phyloP scores from a whole-genome alignment of 35 echinoderm and acorn worm species.

The Apostichopus parvimensis region DNA sequence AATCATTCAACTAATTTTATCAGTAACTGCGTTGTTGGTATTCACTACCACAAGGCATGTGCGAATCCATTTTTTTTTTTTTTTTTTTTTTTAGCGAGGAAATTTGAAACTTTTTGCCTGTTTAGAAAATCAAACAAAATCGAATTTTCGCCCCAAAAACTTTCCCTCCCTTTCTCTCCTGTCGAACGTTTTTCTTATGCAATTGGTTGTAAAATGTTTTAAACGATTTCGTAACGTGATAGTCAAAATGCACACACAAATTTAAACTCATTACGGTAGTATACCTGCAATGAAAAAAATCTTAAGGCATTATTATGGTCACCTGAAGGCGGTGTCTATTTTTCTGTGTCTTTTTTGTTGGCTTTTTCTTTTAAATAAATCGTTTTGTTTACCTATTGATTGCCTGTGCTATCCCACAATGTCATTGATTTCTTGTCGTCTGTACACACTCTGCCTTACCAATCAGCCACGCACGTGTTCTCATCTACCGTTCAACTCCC shows the following conservation, averaged over 20 bases:
- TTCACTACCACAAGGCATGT: constrained; percentile 29
- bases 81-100: background rate
- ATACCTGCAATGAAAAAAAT: background rate
- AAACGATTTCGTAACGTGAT: constrained; percentile 37
- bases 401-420: background rate
- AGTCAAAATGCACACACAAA: constrained; percentile 38
- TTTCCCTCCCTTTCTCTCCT: background rate
- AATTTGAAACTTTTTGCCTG: constrained; percentile 16
- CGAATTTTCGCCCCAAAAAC: constrained; percentile 9
- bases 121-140: constrained; percentile 37
- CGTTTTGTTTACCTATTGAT: constrained; percentile 47
- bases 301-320: constrained; percentile 33
- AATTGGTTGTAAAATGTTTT: constrained; percentile 15
- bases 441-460: background rate
- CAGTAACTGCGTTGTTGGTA: background rate
- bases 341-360: too few relatives aligned
- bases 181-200: background rate
- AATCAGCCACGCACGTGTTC: constrained; percentile 33
- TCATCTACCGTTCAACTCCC: constrained; percentile 45
- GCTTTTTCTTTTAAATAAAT: constrained; percentile 7
- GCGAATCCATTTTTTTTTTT: background rate
- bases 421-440: constrained; percentile 33
- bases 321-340: constrained; percentile 34
- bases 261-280: constrained; percentile 32
- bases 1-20: constrained; percentile 41